Conservation (phyloP, 2,113 vertebrate species). For the Dasypus novemcinctus region DNA sequence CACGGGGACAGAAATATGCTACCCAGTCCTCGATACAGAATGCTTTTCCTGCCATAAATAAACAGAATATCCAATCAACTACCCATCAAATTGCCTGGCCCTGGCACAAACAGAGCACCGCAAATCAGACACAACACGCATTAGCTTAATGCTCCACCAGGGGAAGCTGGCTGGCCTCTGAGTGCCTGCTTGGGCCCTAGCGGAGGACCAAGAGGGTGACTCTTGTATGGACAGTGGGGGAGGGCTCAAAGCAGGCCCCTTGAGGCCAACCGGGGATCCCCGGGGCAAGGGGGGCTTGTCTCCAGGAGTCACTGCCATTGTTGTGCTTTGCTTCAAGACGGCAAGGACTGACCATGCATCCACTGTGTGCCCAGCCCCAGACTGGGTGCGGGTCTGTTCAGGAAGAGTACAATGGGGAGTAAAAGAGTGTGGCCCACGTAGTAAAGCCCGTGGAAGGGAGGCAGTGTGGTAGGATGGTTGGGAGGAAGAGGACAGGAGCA, state of each 20-base stretch:
- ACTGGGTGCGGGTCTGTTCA: background rate
- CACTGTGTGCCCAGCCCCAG: background rate
- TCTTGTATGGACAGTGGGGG: background rate
- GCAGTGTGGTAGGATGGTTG: background rate
- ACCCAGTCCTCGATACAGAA: slow-evolving; percentile 74
- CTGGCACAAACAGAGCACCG: slow-evolving; percentile 72
- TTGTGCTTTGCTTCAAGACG: background rate
- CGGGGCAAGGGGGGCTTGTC: background rate
- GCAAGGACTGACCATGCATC: background rate
- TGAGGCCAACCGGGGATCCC: background rate
- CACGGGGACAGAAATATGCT: slow-evolving; percentile 72
- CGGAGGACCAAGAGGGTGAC: background rate
- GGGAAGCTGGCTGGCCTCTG: slow-evolving; percentile 57
- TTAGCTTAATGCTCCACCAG: slow-evolving; percentile 77
- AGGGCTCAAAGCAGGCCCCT: background rate
- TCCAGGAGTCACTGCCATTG: background rate
- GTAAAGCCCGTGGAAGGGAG: background rate
- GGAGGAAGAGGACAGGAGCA: background rate
- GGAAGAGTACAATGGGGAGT: background rate
- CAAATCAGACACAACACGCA: slow-evolving; percentile 78
- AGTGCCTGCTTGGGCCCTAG: slow-evolving; percentile 30
- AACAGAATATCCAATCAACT: slow-evolving; percentile 79
- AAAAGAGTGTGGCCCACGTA: background rate
- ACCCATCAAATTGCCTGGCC: slow-evolving; percentile 74
- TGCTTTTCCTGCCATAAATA: slow-evolving; percentile 78